Evolutionary conservation across 2,888 invertebrate species (phyloP), one percentile per base, ranked within the genome.

Genomic region (Synergus itoensis): DNA sequence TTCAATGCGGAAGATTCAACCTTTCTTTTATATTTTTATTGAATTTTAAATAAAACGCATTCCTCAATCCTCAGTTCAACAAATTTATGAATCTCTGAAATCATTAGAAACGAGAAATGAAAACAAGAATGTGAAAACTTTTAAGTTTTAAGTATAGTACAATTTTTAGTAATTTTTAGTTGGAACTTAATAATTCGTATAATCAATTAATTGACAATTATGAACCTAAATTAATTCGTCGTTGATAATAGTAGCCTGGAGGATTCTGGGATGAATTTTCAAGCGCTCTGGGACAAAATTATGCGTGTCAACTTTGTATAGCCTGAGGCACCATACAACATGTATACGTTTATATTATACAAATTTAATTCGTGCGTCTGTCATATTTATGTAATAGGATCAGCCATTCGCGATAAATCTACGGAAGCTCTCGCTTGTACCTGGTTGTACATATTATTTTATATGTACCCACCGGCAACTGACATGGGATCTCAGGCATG

Each of bases 401-500:
- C 53, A 53, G 53, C 8, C 0, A 53, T 53, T n/a, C 53, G 18
- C 21, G 21, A 65, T 65, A 65, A 65, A 65, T 65, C 11, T 40
- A 41, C 64, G 64, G 64, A 65, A 65, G 64, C 64, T 65, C 16
- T 16, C 3, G 2, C 28, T 28, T 28, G 28, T 28, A 28, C 28
- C 28, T 40, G 64, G 40, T 65, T 36, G n/a, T 65, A 65, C 21
- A 21, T 60, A 18, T 21, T 65, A 65, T 65, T 40, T 65, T 65
- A 65, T 65, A 64, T 64, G 41, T n/a, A 0, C n/a, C 36, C 21
- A 60, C 40, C 7, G 64, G 64, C 41, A 40, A 65, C 41, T 65
- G 64, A 82, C 76, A 67, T 76, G 80, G 81, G 78, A 80, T 82
- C 81, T 43, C 67, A 79, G 78, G 57, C 75, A 67, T 81, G 82